phyloP scores from a whole-genome alignment of 1,140 invertebrate genomes.

The Choristoneura fumiferana region DNA sequence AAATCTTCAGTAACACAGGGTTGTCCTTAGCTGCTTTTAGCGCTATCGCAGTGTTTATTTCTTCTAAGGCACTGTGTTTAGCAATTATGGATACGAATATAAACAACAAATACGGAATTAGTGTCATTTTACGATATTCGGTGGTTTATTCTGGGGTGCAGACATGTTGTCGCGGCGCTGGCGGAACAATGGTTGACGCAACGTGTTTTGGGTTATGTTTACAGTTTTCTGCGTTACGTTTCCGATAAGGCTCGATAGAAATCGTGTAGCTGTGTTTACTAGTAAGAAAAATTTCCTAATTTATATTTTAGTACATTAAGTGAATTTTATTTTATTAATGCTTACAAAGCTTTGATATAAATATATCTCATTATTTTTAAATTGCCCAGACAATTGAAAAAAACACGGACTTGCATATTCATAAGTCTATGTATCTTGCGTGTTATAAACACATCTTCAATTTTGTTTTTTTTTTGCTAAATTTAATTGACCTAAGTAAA shows the following conservation, averaged over 20 bases:
- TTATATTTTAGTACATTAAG: too few species aligned
- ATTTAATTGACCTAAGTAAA: too few species aligned
- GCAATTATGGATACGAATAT: neutral
- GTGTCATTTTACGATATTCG: neutral
- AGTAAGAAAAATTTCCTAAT: too few species aligned
- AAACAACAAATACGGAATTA: slow-evolving; percentile 3
- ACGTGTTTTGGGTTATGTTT: slow-evolving; percentile 1
- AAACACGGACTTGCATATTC: too few species aligned
- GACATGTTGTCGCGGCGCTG: slow-evolving; percentile 5
- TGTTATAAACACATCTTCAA: too few species aligned
- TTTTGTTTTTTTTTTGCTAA: too few species aligned
- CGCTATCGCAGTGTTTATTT: neutral
- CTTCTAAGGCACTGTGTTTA: neutral
- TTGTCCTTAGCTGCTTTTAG: slow-evolving; percentile 33
- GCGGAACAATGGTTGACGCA: slow-evolving; percentile 12
- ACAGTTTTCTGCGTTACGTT: neutral
- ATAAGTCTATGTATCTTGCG: too few species aligned
- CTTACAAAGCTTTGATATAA: too few species aligned
- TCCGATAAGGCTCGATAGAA: neutral
- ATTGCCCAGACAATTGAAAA: too few species aligned
- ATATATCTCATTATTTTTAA: too few species aligned
- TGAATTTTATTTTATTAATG: too few species aligned
- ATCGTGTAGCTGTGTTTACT: too few species aligned
- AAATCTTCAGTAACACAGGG: slow-evolving; percentile 42
- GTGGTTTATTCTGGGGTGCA: neutral